Base-by-base conservation (phyloP, 2,113 vertebrate species). In the Lycaon pictus region DNA sequence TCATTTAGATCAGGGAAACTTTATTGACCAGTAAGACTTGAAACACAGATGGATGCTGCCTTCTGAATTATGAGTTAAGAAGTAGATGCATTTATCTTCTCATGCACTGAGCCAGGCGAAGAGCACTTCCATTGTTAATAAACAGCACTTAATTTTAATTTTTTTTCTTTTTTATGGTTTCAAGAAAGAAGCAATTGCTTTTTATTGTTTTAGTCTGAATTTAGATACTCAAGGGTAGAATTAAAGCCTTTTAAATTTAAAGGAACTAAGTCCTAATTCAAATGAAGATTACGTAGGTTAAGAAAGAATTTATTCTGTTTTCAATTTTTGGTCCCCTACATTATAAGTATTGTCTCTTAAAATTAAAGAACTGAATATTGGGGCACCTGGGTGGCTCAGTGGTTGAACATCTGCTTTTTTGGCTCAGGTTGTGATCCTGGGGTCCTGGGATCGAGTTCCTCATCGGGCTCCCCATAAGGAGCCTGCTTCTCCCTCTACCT, bases 171-270 rank as follows among this genome's bases (percentile, higher is more conserved):
- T 71, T 81, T 12, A 25, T 96, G 51, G 13, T 85, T 96, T 95
- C 58, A 77, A 79, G 90, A 80, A 95, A 86, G 79, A 91, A 74
- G 10, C 87, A 90, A 95, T 89, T 96, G n/a, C 51, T 93, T 96
- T 97, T 84, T 81, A 63, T 48, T 95, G 56, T 84, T 96, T 88
- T 60, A 96, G 27, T 85, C 56, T 95, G 22, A 88, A 62, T 93
- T 95, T 95, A 90, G 43, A 84, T 88, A 96, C 22, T 77, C 48
- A 81, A 79, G 32, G 10, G 51, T 97, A 35, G 51, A 91, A 84
- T 80, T 79, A 91, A 97, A 97, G 17, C 19, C 62, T 93, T 86
- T 93, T 95, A 67, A 84, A 67, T 15, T 72, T 74, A 93, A 96
- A 95, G 93, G 69, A 84, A 63, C 35, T 85, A 74, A 62, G 74